Evolutionary conservation across 2,797 vertebrate species (phyloP), one percentile per base, ranked within the genome.

Genomic region (Falco concolor): DNA sequence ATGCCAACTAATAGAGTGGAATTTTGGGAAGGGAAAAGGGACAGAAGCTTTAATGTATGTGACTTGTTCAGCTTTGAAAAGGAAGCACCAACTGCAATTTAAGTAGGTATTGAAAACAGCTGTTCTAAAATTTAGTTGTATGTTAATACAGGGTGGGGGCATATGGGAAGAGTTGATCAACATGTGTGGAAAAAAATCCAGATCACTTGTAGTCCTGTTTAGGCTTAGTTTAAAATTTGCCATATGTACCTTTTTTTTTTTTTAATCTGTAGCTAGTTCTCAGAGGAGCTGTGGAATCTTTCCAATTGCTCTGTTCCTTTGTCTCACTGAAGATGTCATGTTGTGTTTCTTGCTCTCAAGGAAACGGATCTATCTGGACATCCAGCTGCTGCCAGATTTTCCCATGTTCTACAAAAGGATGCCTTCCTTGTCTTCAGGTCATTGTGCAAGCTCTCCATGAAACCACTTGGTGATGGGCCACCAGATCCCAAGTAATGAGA

Each of bases 361-460:
- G 99, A 99, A 87, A 97, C 98, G 1, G 99, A 99, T 63, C 88
- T 98, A 16, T 98, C 98, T 93, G 98, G 98, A 74, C 98, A 98
- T 49, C 98, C 98, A 69, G 97, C 95, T 53, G 96, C 98, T 5
- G 97, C 98, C 52, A 98, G 98, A 10, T 99, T 99, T 98, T 99
- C 99, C 32, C 99, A 99, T 87, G 97, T 99, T 75, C 98, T 99
- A 17, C 99, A 99, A 96, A 99, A 99, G 97, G 99, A 99, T 8
- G 99, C 99, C 59, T 99, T 99, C 87, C 98, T 99, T 45, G 99
- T 99, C 77, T 99, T 99, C 95, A 98, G 99, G 81, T 99, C 99
- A 0, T 93, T 99, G 92, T 99, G 99, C 98, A 99, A 99, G 95
- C 99, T 99, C 69, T 99, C 99, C 80, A 99, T 99, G 99, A 99